Evolutionary conservation across 2,113 vertebrate species (phyloP).

Genomic region (Dolichallabes microphthalmus): DNA sequence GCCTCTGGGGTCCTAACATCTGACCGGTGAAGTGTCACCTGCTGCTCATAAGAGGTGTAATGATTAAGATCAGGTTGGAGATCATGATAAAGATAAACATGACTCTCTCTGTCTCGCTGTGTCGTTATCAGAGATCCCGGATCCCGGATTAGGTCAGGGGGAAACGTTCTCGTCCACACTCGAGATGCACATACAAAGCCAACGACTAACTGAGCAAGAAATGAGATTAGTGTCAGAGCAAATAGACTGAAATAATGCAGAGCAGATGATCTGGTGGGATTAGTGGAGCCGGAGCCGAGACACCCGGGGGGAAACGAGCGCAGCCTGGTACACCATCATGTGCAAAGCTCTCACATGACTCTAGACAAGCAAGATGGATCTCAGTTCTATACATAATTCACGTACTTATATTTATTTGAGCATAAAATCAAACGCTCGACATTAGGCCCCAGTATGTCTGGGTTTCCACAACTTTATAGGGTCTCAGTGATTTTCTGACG

Average conservation of each 20-base stretch:
- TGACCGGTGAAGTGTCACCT: neutral
- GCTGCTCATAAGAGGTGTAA: neutral
- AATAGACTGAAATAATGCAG: slow-evolving; percentile 51
- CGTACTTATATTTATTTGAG: neutral
- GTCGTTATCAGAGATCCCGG: slow-evolving; percentile 8
- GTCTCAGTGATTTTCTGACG: neutral
- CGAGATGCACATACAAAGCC: slow-evolving; percentile 28
- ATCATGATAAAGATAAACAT: neutral
- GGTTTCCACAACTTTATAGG: neutral
- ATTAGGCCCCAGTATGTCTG: neutral
- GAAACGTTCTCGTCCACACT: neutral
- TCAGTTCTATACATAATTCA: neutral
- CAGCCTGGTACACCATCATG: neutral
- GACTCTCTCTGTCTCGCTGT: slow-evolving; percentile 13
- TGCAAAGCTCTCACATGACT: neutral
- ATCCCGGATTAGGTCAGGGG: neutral
- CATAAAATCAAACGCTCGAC: neutral
- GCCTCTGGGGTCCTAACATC: neutral
- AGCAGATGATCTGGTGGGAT: slow-evolving; percentile 48
- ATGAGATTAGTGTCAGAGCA: slow-evolving; percentile 52
- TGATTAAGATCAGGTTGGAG: neutral
- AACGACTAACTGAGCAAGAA: slow-evolving; percentile 52
- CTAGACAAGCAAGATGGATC: neutral
- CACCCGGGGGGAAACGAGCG: neutral
- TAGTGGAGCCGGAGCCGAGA: slow-evolving; percentile 26